Evolutionary conservation across 2,113 vertebrate species (phyloP).

Genomic region (Microcebus murinus): DNA sequence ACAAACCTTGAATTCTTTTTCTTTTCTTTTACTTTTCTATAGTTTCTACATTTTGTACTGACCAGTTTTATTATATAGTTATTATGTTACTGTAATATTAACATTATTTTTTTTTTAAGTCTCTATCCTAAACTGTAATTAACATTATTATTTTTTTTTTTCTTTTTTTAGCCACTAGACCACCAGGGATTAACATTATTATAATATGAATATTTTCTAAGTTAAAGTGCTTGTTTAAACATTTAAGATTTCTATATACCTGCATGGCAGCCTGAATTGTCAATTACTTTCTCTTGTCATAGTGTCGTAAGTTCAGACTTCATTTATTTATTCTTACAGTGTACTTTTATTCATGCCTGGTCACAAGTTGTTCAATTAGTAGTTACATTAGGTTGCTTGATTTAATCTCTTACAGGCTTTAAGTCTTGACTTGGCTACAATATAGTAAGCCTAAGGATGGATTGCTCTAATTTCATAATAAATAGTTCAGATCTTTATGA

Average conservation of each 20-base stretch:
- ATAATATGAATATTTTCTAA: background rate
- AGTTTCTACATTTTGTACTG: background rate
- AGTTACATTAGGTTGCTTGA: background rate
- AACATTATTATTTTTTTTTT: too few species aligned
- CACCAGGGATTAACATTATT: background rate
- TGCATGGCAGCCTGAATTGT: background rate
- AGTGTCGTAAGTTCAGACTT: background rate
- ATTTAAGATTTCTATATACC: background rate
- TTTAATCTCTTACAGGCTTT: background rate
- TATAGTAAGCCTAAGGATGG: background rate
- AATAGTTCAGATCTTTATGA: background rate
- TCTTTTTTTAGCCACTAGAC: too few species aligned
- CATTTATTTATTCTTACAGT: background rate
- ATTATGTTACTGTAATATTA: background rate
- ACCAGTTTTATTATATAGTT: background rate
- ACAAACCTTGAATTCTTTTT: conserved; percentile 4
- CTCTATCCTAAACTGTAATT: too few species aligned
- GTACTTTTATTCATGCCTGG: background rate
- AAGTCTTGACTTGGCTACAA: background rate
- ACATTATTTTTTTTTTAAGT: too few species aligned
- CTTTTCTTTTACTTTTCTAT: background rate
- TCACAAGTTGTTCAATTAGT: background rate
- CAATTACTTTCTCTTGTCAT: background rate
- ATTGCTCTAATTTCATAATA: background rate
- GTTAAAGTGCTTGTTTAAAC: background rate